Base-by-base conservation (phyloP, 2,888 invertebrate genomes). In the Pollenia angustigena region DNA sequence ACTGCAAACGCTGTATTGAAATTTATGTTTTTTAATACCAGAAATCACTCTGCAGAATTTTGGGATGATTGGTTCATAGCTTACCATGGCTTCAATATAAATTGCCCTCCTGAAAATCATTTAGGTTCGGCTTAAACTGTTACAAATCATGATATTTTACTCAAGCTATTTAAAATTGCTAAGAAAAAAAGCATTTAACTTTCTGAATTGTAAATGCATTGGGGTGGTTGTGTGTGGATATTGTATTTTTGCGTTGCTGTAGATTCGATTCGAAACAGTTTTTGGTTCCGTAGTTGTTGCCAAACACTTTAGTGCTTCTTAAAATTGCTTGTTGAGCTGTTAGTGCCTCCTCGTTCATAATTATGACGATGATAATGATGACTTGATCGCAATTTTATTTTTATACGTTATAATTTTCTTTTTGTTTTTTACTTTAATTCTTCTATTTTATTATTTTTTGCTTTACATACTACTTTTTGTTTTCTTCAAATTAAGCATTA, bases 241-340 rank as follows among this genome's bases (percentile, higher is more conserved):
- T 9, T n/a, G 50, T 44, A 23, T 18, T 46, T 72, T 46, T 81
- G 16, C 11, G 23, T 68, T 18, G 42, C 72, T 72, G 32, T 56
- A 11, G 10, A 18, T 79, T 60, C 56, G 46, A 52, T 62, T 72
- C 18, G 46, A 64, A 46, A 40, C 72, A 56, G 58, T 52, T 72
- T 32, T 48, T 50, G 14, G 46, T 56, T 48, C 18, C 82, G 50
- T 74, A 81, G 76, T 84, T 78, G 81, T 84, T 87, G 81, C 78
- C 84, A 87, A 85, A 81, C 81, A 84, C 87, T 87, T 84, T 78
- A 87, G 84, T 84, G 78, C 66, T 84, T 81, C 76, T 87, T 87
- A 56, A 66, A 81, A 87, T 64, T 74, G 87, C 76, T 87, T 81
- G 78, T 84, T 84, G 81, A 87, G 81, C 68, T 78, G 66, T 50